Evolutionary conservation across 1,140 invertebrate genomes (phyloP), one percentile per base, ranked within the genome.

Genomic region (Leptopilina clavipes): DNA sequence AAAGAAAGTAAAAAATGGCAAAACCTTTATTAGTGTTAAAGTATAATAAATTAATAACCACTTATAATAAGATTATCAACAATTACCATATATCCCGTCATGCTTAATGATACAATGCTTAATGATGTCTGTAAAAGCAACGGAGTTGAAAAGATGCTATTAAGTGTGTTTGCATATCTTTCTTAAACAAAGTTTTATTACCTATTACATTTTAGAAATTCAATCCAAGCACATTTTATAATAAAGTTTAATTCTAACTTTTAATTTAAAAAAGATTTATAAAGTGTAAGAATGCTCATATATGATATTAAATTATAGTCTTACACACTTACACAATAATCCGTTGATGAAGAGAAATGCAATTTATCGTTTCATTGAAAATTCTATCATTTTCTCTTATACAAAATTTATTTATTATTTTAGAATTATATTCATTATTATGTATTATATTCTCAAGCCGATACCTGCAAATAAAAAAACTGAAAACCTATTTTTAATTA

Each of bases 401-500:
- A 56, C 17, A 56, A 22, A 7, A 17, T 11, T 6, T 22, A 1
- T 11, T 19, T 25, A 12, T 65, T 9, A 65, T 1, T 9, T 11
- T 12, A 18, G 8, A 19, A 18, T 19, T 56, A 56, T 11, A 3
- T 9, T 22, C 17, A 19, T 19, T 56, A 22, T 56, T 17, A 2
- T 19, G 3, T 19, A 11, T 48, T 5, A 56, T 56, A 56, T 56
- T 56, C 12, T 65, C 22, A 19, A 65, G 22, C 11, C 56, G 56
- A 65, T 65, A 65, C 12, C 56, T 65, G 19, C 5, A 54, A 54
- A 54, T 18, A 17, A 54, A 18, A 54, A 54, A n/a, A n/a, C n/a
- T n/a, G n/a, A n/a, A n/a, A n/a, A n/a, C n/a, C n/a, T n/a, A n/a
- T n/a, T n/a, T n/a, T n/a, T n/a, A n/a, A n/a, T n/a, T n/a, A n/a